These are phyloP conservation scores for Pygoscelis adeliae DNA, from an alignment of 2,113 vertebrate species.

Conservation along the genomic window DNA sequence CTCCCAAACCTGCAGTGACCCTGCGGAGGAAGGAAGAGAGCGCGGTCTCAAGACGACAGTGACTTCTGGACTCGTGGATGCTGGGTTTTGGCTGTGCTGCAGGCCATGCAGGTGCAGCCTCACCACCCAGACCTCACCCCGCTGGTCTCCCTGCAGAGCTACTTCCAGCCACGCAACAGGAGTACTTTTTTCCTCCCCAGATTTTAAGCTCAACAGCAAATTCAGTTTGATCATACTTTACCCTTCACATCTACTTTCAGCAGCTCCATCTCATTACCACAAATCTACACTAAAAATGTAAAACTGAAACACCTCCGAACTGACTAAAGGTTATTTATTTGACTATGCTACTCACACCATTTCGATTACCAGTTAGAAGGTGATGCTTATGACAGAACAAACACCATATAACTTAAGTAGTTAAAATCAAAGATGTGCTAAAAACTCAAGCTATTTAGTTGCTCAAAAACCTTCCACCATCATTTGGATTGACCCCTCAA, in stretches of 20 bases:
- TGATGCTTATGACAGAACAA: not conserved
- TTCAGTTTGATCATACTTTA: not conserved
- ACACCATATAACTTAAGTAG: not conserved
- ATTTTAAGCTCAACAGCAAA: not conserved
- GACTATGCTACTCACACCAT: not conserved
- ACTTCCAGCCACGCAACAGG: not conserved
- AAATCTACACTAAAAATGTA: not conserved
- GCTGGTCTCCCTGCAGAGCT: not conserved
- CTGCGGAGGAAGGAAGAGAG: not conserved
- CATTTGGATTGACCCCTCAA: not conserved
- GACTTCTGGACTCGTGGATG: not conserved
- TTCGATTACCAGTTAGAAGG: not conserved
- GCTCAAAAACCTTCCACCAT: not conserved
- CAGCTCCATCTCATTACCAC: not conserved
- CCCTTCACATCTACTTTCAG: not conserved
- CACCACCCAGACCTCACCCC: not conserved
- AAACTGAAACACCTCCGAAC: not conserved
- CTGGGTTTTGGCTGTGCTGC: not conserved
- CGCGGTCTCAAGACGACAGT: rapidly evolving
- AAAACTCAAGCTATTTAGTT: not conserved
- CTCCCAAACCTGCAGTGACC: not conserved
- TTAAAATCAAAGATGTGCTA: not conserved
- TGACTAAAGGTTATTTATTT: not conserved
- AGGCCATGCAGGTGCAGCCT: not conserved
- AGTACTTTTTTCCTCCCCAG: not conserved